Evolutionary conservation across 2,113 vertebrate species (phyloP), one percentile per base, ranked within the genome.

Genomic region (Hemibagrus wyckioides): DNA sequence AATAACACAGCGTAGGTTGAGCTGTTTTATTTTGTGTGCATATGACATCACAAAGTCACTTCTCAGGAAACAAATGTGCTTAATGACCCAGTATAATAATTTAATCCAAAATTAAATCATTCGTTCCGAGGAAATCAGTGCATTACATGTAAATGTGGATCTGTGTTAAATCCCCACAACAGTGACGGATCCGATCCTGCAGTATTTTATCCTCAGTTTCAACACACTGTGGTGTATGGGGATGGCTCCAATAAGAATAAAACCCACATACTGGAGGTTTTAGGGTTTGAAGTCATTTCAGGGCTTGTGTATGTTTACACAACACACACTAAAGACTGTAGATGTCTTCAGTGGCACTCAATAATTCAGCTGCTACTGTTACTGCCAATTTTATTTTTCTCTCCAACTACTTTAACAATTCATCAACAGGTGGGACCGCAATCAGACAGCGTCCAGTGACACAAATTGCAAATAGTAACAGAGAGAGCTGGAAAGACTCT

Each of bases 331-430:
- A 63, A 17, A 41, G 1, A 57, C 30, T 56, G 65, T 21, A 79
- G 54, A 28, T 87, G 65, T 69, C 91, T 85, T 88, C 85, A 84
- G 83, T 80, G 86, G 44, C 87, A 71, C 91, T 94, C 90, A 93
- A 94, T 95, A 76, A 76, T 76, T n/a, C 44, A 76, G 41, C 50
- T 76, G 2, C 28, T 52, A 30, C 30, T 79, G 48, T 56, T 36
- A 56, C 52, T 39, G 30, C 21, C 10, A 57, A 57, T 80, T 79
- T 50, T 52, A 79, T 79, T 54, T 30, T 80, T 57, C 21, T 36
- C 33, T 57, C 86, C 69, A 83, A 92, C 87, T 63, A 76, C 91
- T 94, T 94, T 91, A 94, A 95, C 92, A 93, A 93, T 94, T 92
- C 88, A 95, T 93, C 77, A 88, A 91, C 92, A 88, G 85, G 88